Evolutionary conservation across 2,888 invertebrate genomes (phyloP).

Genomic region (Notocelia uddmanniana): DNA sequence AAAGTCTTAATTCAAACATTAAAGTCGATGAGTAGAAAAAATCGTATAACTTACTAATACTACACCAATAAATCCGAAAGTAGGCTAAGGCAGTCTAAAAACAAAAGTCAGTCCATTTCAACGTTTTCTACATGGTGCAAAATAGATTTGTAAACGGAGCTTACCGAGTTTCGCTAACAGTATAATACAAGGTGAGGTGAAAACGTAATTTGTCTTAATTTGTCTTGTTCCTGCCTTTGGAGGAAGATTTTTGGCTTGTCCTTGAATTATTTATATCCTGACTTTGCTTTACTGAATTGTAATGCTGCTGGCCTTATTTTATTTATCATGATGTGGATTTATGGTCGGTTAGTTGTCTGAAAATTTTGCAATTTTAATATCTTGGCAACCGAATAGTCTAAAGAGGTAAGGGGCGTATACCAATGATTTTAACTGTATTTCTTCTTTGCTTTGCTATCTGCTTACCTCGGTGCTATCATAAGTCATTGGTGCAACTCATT

Average conservation of each 20-base stretch:
- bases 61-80: no score
- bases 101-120: not conserved
- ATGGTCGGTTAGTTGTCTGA: not conserved
- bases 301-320: constrained; percentile 21
- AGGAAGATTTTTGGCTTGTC: constrained; percentile 29
- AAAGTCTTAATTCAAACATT: no score
- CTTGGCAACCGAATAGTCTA: not conserved
- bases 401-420: no score
- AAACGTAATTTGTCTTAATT: constrained; percentile 38
- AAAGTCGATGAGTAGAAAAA: no score
- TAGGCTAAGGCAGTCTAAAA: no score
- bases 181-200: constrained; percentile 24
- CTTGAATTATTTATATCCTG: constrained; percentile 34
- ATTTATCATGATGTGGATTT: constrained; percentile 21
- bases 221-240: constrained; percentile 23
- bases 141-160: constrained; percentile 1
- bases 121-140: constrained; percentile 4
- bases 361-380: not conserved
- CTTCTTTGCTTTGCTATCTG: no score
- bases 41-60: no score
- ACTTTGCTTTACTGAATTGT: constrained; percentile 32
- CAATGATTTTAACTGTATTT: no score
- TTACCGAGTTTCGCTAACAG: constrained; percentile 16
- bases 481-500: no score
- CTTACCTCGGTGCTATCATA: no score